Percentiles rank a stretch among this genome's conserved stretches.
phyloP scores from a whole-genome alignment of 2,113 vertebrate genomes.

The Glareola pratincola region DNA sequence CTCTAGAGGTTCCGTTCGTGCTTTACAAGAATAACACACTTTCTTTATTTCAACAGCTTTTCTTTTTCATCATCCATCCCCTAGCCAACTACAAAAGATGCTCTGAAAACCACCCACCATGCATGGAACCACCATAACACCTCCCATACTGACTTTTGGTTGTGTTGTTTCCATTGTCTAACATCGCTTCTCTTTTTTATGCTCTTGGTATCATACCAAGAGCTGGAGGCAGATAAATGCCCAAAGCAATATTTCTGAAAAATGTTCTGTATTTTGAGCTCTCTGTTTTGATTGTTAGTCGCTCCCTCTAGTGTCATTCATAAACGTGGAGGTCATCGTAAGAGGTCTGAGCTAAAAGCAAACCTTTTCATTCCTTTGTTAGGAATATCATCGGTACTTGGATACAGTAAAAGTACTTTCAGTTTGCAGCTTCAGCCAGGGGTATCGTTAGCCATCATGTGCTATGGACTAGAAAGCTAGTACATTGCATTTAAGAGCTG shows the following conservation, averaged over 20 bases:
- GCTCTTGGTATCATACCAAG: neutral
- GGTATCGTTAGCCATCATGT: slow-evolving; percentile 24
- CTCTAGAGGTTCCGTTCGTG: neutral
- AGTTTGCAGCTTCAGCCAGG: neutral
- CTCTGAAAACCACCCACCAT: neutral
- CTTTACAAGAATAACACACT: neutral
- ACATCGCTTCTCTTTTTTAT: neutral
- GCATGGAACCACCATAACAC: neutral
- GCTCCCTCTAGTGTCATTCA: neutral
- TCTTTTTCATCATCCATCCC: neutral
- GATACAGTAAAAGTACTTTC: neutral
- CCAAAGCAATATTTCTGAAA: neutral
- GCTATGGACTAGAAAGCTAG: slow-evolving; percentile 30
- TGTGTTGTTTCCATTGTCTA: neutral
- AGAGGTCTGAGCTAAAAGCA: neutral
- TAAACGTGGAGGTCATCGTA: neutral
- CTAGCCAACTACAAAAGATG: neutral
- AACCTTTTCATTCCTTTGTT: neutral
- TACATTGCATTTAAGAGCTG: neutral
- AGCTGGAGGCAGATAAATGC: neutral
- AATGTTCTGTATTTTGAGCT: neutral
- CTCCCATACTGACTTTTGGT: neutral
- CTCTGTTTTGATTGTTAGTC: neutral
- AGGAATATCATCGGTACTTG: neutral
- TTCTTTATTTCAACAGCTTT: neutral